phyloP scores from a whole-genome alignment of 2,888 invertebrate genomes.

The Zootermopsis nevadensis region DNA sequence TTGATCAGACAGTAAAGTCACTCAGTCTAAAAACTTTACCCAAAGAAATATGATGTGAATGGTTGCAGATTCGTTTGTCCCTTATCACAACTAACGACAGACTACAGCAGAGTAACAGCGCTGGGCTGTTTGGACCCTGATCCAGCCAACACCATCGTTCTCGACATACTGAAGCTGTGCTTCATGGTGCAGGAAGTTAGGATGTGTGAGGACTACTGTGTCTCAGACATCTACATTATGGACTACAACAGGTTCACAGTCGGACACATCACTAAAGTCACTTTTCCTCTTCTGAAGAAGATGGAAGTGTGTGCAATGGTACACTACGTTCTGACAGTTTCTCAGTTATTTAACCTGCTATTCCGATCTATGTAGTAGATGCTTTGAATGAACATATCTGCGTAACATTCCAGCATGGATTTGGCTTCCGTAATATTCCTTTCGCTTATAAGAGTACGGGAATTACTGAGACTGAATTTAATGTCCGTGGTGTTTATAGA shows the following conservation, averaged over 20 bases:
- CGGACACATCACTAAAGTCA: conserved; percentile 34
- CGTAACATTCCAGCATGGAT: background rate
- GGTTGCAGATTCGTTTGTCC: conserved; percentile 18
- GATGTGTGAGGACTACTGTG: conserved; percentile 54
- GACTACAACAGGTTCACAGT: conserved; percentile 40
- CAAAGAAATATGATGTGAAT: background rate
- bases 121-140: conserved; percentile 13
- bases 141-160: background rate
- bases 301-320: conserved; percentile 45
- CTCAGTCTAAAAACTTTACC: too few species aligned
- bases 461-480: too few species aligned
- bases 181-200: conserved; percentile 46
- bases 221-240: conserved; percentile 52
- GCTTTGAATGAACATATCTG: too few species aligned
- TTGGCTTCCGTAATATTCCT: background rate
- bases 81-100: conserved; percentile 1
- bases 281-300: conserved; percentile 46
- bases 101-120: conserved; percentile 15
- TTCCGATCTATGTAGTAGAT: too few species aligned
- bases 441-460: too few species aligned
- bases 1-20: too few species aligned
- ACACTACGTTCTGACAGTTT: background rate
- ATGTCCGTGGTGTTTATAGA: too few species aligned
- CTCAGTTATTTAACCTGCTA: too few species aligned
- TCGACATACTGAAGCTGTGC: conserved; percentile 23